phyloP scores from a whole-genome alignment of 2,113 vertebrate genomes.

The Vidua macroura region DNA sequence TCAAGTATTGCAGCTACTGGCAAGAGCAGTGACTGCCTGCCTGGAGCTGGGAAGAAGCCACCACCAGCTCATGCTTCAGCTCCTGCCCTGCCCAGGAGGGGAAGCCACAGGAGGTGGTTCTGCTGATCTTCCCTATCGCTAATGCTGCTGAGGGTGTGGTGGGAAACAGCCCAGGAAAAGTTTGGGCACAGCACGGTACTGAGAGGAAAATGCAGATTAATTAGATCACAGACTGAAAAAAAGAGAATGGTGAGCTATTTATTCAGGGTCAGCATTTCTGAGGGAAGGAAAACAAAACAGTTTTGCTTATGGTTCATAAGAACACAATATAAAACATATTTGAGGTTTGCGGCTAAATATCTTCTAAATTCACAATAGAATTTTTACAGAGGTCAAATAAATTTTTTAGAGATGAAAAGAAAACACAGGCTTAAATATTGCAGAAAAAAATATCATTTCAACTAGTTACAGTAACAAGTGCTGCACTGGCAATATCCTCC shows the following conservation, averaged over 20 bases:
- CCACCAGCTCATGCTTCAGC: not conserved
- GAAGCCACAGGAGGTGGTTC: not conserved
- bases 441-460: not conserved
- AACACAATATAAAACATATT: not conserved
- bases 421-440: not conserved
- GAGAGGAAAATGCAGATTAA: slow-evolving; percentile 5
- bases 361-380: not conserved
- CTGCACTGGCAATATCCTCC: not conserved
- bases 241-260: not conserved
- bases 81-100: not conserved
- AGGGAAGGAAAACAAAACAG: not conserved
- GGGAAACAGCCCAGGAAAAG: not conserved
- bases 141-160: rapidly evolving
- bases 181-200: not conserved
- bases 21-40: not conserved
- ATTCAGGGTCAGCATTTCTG: not conserved
- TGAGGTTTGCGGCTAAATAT: not conserved
- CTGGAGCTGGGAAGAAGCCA: not conserved
- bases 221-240: not conserved
- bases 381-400: slow-evolving; percentile 21
- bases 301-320: not conserved
- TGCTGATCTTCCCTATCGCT: not conserved
- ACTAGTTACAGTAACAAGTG: not conserved
- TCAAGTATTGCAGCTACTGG: not conserved
- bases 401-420: not conserved